Conservation (phyloP, 2,113 vertebrate genomes). For the human region GRCh38 chr2:4155501-4156000, state of each 20-base stretch:
- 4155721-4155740: background rate
- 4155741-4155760: background rate
- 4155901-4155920: background rate
- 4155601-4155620: background rate
- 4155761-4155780: background rate
- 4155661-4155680: background rate
- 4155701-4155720: background rate
- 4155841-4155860: background rate
- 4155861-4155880: background rate
- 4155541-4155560: background rate
- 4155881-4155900: background rate
- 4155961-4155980: background rate
- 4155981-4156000: background rate
- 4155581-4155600: background rate
- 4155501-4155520: background rate
- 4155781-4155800: background rate
- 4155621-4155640: background rate
- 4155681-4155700: background rate
- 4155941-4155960: background rate
- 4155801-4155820: background rate
- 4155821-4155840: background rate
- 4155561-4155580: background rate
- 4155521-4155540: background rate
- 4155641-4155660: background rate
- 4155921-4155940: background rate